phyloP scores from a whole-genome alignment of 37 sponge, comb jelly and placozoan genomes.

The Aplysina aerophoba region DNA sequence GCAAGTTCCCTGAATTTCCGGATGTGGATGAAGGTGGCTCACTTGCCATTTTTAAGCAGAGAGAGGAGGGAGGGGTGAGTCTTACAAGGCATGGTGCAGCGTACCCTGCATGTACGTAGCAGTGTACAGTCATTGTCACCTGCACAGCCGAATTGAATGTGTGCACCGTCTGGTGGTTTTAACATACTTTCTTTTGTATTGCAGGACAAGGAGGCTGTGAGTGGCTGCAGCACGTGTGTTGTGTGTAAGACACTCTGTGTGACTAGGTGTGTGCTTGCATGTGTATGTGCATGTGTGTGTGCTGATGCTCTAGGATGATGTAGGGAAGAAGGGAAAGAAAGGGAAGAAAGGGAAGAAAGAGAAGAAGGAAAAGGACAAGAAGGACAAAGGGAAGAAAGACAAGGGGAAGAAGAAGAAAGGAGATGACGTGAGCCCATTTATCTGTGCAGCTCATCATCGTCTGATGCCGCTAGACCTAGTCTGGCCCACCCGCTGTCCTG shows the following conservation, averaged over 20 bases:
- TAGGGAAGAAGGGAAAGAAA: conserved; percentile 74
- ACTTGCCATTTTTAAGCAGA: conserved; percentile 88
- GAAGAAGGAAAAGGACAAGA: conserved; percentile 67
- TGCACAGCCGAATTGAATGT: too few relatives aligned
- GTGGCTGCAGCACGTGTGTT: not conserved
- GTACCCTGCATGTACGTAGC: not conserved
- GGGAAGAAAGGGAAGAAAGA: conserved; percentile 87
- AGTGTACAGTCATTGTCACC: too few relatives aligned
- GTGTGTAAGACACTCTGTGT: not conserved
- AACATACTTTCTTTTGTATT: not conserved
- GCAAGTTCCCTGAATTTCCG: conserved; percentile 99
- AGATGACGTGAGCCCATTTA: conserved; percentile 50
- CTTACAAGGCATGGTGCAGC: too few relatives aligned
- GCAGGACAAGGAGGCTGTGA: conserved; percentile 17
- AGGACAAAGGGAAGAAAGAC: conserved; percentile 74
- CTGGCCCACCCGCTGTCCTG: too few relatives aligned
- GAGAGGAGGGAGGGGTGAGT: conserved; percentile 64
- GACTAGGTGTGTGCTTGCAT: not conserved
- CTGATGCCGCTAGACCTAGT: too few relatives aligned
- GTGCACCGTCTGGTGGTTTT: not conserved
- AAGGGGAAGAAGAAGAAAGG: conserved; percentile 82
- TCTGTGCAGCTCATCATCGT: too few relatives aligned
- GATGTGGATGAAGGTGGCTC: conserved; percentile 95
- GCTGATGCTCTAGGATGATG: not conserved
- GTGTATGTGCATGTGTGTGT: not conserved